Conservation (phyloP, 2,888 invertebrate genomes). For the Ashinkailepas kermadecensis region DNA sequence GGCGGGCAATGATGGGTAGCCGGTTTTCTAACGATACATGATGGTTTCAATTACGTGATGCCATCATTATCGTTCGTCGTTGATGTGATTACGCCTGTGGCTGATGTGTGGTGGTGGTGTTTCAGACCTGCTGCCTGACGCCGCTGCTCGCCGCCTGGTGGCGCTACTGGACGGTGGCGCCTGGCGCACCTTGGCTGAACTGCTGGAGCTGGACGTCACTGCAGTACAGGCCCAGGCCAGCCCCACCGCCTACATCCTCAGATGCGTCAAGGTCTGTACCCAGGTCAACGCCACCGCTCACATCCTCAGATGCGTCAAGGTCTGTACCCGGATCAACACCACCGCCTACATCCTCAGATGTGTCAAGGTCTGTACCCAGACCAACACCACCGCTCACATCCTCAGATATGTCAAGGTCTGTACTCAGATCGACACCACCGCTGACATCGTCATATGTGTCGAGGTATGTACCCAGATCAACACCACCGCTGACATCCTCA, state of each 20-base stretch:
- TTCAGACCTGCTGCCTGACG: not conserved
- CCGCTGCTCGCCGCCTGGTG: not conserved
- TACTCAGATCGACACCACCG: not conserved
- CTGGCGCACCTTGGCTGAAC: not conserved
- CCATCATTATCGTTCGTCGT: too few relatives aligned
- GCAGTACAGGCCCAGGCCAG: not conserved
- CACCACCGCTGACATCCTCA: not conserved
- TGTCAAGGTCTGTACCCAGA: not conserved
- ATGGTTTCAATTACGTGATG: too few relatives aligned
- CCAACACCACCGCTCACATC: too few relatives aligned
- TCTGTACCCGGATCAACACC: not conserved
- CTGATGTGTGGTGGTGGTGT: not conserved
- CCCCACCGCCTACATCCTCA: conserved; percentile 4
- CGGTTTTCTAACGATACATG: too few relatives aligned
- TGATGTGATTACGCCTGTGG: too few relatives aligned
- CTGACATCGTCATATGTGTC: not conserved
- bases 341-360: not conserved
- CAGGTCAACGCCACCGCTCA: not conserved
- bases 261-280: not conserved
- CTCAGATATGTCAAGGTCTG: not conserved
- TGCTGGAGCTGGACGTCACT: not conserved
- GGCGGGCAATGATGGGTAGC: too few relatives aligned
- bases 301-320: not conserved
- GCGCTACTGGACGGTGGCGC: not conserved
- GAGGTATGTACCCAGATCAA: not conserved